These are phyloP conservation scores for Anneissia japonica DNA, from an alignment of 35 echinoderm and acorn worm species.

Conservation along the genomic window DNA sequence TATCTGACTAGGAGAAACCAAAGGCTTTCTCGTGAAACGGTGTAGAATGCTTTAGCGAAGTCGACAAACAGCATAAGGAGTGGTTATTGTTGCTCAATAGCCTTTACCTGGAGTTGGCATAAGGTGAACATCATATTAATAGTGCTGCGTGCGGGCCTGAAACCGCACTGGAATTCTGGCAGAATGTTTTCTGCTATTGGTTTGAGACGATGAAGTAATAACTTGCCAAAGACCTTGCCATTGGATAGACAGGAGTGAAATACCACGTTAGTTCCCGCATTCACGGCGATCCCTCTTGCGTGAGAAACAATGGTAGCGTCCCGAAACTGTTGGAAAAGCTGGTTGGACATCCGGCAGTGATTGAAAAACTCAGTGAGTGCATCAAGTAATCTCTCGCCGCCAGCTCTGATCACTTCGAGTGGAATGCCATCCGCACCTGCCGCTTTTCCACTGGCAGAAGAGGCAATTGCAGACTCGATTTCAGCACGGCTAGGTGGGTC, in stretches of 20 bases:
- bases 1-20: constrained; percentile 31
- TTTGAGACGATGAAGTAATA: too few species aligned
- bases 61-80: constrained; percentile 37
- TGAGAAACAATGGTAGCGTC: too few species aligned
- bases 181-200: not conserved
- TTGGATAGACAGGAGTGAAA: too few species aligned
- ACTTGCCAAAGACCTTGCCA: too few species aligned
- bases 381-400: too few species aligned
- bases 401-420: constrained; percentile 13
- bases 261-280: too few species aligned
- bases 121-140: constrained; percentile 33
- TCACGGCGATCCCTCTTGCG: too few species aligned
- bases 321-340: too few species aligned
- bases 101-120: constrained; percentile 31
- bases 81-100: constrained; percentile 25
- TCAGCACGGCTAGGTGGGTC: constrained; percentile 5
- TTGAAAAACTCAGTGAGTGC: too few species aligned
- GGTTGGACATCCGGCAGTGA: too few species aligned
- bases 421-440: constrained; percentile 5
- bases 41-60: constrained; percentile 52
- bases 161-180: constrained; percentile 8
- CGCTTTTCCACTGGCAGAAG: constrained; percentile 4
- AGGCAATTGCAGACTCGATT: not conserved
- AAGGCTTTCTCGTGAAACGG: constrained; percentile 36
- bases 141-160: not conserved